phyloP scores from a whole-genome alignment of 2,113 vertebrate species.

The Petrocephalus zakoni region DNA sequence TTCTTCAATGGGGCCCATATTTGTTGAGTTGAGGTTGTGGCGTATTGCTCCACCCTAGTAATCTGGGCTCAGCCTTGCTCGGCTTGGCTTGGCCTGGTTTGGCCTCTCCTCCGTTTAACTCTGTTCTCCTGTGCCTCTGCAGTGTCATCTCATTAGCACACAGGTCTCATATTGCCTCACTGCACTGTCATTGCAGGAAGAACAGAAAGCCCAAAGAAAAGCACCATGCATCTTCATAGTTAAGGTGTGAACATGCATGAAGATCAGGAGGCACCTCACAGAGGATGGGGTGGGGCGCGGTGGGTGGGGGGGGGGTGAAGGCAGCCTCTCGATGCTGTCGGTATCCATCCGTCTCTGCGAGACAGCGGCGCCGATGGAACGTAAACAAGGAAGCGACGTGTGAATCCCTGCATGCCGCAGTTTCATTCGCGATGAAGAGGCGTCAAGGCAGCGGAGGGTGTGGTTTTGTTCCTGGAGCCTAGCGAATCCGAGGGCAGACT shows the following conservation, averaged over 20 bases:
- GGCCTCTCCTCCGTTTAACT: constrained; percentile 64
- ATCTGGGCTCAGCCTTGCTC: constrained; percentile 36
- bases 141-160: constrained; percentile 98
- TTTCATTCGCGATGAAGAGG: constrained; percentile 62
- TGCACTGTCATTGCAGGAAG: constrained; percentile 82
- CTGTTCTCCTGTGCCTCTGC: constrained; percentile 82
- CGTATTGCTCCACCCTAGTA: neutral
- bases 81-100: constrained; percentile 61
- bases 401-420: constrained; percentile 64
- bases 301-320: constrained; percentile 25
- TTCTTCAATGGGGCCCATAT: neutral
- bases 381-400: constrained; percentile 58
- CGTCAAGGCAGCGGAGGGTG: constrained; percentile 40
- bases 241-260: constrained; percentile 66
- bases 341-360: constrained; percentile 40
- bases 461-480: constrained; percentile 56
- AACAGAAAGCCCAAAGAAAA: constrained; percentile 40
- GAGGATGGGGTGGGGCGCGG: constrained; percentile 8
- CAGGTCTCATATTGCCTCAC: constrained; percentile 91
- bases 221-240: constrained; percentile 79
- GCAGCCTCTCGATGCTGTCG: constrained; percentile 27
- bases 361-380: constrained; percentile 38
- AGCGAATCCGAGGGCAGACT: constrained; percentile 64
- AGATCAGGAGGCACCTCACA: constrained; percentile 55
- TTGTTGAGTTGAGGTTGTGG: neutral